Conservation (phyloP, 53 echinoderm and acorn worm genomes). For the Echinarachnius parma region DNA sequence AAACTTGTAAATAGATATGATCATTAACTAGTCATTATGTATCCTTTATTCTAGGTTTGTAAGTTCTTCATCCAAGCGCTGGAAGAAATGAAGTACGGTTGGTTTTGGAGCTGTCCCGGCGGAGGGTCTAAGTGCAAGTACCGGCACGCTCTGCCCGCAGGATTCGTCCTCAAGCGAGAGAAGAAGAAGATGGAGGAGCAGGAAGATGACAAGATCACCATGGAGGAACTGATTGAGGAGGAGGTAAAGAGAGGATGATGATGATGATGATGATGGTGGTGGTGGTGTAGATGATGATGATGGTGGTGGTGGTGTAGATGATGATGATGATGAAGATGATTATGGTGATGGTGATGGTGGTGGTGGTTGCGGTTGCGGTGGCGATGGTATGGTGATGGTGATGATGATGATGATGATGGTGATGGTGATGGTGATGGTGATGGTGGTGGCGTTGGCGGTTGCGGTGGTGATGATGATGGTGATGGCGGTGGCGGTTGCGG, state of each 20-base stretch:
- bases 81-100: slow-evolving; percentile 94
- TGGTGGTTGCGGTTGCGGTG: no score
- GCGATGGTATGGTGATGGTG: no score
- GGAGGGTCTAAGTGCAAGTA: slow-evolving; percentile 97
- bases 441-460: not conserved
- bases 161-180: slow-evolving; percentile 91
- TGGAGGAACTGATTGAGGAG: slow-evolving; percentile 91
- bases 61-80: slow-evolving; percentile 88
- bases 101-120: slow-evolving; percentile 97
- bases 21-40: no score
- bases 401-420: not conserved
- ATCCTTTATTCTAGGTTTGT: slow-evolving; percentile 60
- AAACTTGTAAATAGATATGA: no score
- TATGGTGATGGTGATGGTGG: no score
- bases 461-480: no score
- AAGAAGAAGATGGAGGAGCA: slow-evolving; percentile 84
- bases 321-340: no score
- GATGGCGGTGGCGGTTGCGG: no score
- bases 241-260: slow-evolving; percentile 76
- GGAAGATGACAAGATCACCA: slow-evolving; percentile 76
- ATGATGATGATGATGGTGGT: no score
- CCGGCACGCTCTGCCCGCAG: slow-evolving; percentile 88
- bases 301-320: no score
- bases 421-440: not conserved
- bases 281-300: no score